phyloP scores from a whole-genome alignment of 2,888 invertebrate genomes.

The Notodonta dromedarius region DNA sequence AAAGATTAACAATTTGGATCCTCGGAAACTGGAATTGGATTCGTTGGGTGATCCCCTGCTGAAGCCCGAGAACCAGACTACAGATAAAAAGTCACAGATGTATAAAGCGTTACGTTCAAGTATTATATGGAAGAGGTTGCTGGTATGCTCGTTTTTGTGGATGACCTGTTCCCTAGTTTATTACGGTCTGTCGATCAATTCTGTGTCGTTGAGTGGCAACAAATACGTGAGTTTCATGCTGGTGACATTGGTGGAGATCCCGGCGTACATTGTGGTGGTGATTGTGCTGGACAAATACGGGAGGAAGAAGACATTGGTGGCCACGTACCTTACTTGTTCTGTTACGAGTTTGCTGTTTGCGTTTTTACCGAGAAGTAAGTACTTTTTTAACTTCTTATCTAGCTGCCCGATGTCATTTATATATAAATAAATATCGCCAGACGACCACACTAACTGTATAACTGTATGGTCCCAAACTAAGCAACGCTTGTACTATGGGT shows the following conservation, averaged over 20 bases:
- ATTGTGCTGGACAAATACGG: constrained; percentile 87
- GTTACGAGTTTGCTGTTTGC: constrained; percentile 85
- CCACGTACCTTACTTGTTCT: constrained; percentile 86
- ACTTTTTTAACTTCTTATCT: constrained; percentile 17
- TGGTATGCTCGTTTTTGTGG: constrained; percentile 90
- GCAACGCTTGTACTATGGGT: too few species aligned
- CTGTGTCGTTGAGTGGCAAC: constrained; percentile 89
- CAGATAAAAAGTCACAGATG: constrained; percentile 70
- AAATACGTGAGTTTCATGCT: constrained; percentile 90
- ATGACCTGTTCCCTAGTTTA: constrained; percentile 91
- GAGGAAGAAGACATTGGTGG: constrained; percentile 85
- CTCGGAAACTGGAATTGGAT: constrained; percentile 75
- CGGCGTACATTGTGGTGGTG: constrained; percentile 88
- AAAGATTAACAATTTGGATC: constrained; percentile 84
- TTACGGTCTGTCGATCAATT: constrained; percentile 91
- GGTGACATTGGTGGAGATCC: constrained; percentile 87
- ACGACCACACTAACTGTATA: too few species aligned
- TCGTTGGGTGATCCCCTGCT: constrained; percentile 72
- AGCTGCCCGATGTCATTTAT: neutral
- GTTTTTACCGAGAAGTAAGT: constrained; percentile 85
- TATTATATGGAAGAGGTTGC: constrained; percentile 83
- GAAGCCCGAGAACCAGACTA: constrained; percentile 58
- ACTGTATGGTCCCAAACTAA: too few species aligned
- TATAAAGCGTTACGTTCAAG: constrained; percentile 81
- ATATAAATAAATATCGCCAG: too few species aligned